Base-by-base conservation (phyloP, 2,888 invertebrate species). In the Ptilodon capucinus region DNA sequence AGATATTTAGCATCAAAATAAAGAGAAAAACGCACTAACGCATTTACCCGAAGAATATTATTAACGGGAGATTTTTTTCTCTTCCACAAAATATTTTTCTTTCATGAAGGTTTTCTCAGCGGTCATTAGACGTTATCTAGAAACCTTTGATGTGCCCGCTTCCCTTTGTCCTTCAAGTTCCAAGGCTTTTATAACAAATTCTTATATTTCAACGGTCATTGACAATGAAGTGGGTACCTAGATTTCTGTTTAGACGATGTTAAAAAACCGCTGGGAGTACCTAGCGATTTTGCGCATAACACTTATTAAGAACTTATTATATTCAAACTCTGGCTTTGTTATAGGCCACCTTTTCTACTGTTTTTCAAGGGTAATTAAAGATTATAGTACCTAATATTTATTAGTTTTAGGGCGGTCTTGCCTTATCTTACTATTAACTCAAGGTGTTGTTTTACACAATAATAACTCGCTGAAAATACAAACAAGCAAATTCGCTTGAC, bases 41-140 rank as follows among this genome's bases (percentile, higher is more conserved):
- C 17, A 7, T 4, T 11, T 17, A 17, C 17, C 35, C 7, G 9
- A 17, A 17, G 8, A 13, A 11, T 17, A 17, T 11, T 35, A 17
- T 35, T 14, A 35, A 16, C 17, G 9, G 8, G 14, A 35, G 11
- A 17, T 34, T 4, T 34, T 35, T 6, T 17, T 17, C 17, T 35
- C 17, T 35, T 35, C 7, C 8, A 35, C 18, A 4, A 16, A 34
- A 34, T 34, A 34, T 34, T 35, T 35, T 35, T 17, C 4, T 17
- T 35, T 17, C 35, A 35, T 9, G 6, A 18, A 40, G 30, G 36
- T 30, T 47, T 38, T 39, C 40, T 34, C 32, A 42, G 45, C 43
- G 47, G 48, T 60, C 51, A 54, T 59, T 54, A 56, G 35, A 40
- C 46, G 44, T 44, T 54, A 52, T 52, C 56, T 46, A 11, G 21